Base-by-base conservation (phyloP, 2,888 invertebrate genomes). In the Subacronicta megacephala region DNA sequence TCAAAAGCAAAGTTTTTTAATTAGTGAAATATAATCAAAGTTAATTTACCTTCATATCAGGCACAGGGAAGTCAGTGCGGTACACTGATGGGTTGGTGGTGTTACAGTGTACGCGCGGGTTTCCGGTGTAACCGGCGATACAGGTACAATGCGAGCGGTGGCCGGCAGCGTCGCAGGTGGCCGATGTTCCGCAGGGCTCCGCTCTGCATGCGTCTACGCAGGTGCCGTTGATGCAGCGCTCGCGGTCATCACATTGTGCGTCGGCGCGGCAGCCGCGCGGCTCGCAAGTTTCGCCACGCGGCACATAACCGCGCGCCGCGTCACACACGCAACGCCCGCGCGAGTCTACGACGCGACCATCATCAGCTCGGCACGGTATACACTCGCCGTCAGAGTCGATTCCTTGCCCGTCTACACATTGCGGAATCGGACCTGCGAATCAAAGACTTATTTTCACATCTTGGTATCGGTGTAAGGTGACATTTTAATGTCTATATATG, bases 311-410 rank as follows among this genome's bases (percentile, higher is more conserved):
- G 56, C 96, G 96, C 67, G 96, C 96, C 6, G 97, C 88, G 50
- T 97, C 97, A 81, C 98, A 98, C 0, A 97, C 96, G 81, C 98
- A 98, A 40, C 96, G 96, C 0, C 97, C 98, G 36, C 96, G 95
- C 50, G 96, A 95, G 76, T 97, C 97, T 18, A 98, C 94, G 60
- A 96, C 95, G 81, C 96, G 96, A 2, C 98, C 98, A 67, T 96
- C 95, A 61, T 96, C 96, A 20, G 94, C 91, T 12, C 94, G 93
- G 80, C 98, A 98, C 1, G 96, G 96, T 7, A 96, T 95, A 80
- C 98, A 98, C 79, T 97, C 96, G 47, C 97, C 97, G 73, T 96
- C 95, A 36, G 96, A 95, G 82, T 97, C 96, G 7, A 97, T 94
- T 1, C 96, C 98, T 75, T 96, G 96, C 47, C 97, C 97, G 6